Evolutionary conservation across 2,797 vertebrate species (phyloP).

Genomic region (Euthynnus affinis): DNA sequence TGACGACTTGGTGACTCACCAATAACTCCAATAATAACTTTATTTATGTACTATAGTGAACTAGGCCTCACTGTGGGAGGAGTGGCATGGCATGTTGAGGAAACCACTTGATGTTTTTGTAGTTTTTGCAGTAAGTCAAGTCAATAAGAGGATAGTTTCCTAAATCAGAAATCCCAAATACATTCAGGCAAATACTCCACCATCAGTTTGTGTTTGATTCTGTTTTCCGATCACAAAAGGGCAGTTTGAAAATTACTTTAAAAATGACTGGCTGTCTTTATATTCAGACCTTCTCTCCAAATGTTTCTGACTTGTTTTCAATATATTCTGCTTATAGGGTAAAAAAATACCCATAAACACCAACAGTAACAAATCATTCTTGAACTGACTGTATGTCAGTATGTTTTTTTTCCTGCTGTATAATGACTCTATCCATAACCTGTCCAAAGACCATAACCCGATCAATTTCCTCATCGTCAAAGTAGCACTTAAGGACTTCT

Average conservation of each 20-base stretch:
- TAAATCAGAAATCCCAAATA: not conserved
- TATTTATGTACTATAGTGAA: not conserved
- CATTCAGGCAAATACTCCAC: no score
- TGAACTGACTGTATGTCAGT: not conserved
- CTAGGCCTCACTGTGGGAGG: not conserved
- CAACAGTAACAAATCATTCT: not conserved
- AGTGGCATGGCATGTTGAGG: no score
- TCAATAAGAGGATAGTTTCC: not conserved
- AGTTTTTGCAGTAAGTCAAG: not conserved
- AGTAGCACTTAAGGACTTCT: slow-evolving; percentile 34
- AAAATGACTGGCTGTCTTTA: not conserved
- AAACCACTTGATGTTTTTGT: not conserved
- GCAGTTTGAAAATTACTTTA: not conserved
- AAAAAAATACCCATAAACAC: not conserved
- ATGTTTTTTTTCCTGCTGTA: slow-evolving; percentile 11
- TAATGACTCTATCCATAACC: slow-evolving; percentile 14
- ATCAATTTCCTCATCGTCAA: slow-evolving; percentile 44
- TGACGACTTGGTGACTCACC: not conserved
- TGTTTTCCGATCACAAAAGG: not conserved
- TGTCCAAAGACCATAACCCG: not conserved
- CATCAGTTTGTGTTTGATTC: not conserved
- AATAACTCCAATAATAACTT: not conserved
- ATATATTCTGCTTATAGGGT: not conserved
- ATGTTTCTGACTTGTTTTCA: no score
- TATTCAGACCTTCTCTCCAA: not conserved